Evolutionary conservation across 2,113 vertebrate genomes (phyloP), one percentile per base, ranked within the genome.

Genomic region (Nipponia nippon): DNA sequence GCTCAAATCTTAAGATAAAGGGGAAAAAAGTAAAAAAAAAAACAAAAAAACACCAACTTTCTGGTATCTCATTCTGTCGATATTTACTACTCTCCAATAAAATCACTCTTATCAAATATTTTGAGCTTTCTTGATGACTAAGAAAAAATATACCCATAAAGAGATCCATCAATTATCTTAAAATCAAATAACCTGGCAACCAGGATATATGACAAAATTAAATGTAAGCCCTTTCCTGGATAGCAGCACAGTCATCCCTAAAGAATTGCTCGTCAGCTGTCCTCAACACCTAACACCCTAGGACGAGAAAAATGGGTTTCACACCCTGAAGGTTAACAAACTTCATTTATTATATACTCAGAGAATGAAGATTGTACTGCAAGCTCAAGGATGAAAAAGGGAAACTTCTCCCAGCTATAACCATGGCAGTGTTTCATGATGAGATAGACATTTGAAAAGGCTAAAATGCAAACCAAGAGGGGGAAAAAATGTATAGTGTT

Each of bases 301-400:
- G 62, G 69, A 93, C 69, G 65, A 93, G 83, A 94, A 96, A 94
- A 87, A 96, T 71, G 26, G 38, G 73, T 66, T 95, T 96, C 75
- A 58, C 82, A 96, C 53, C 58, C 91, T 59, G 79, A 90, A 95
- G 66, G 82, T 95, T 96, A 93, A 94, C 73, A 95, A 96, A 97
- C 82, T 90, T 91, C 83, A 73, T 93, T 91, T 86, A 63, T 89
- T 95, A 88, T 52, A 69, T 53, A 95, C 44, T 77, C 62, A 15
- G 70, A 67, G 82, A 88, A 85, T 50, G 22, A 96, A 88, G 75
- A 77, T 27, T 70, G 71, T 80, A 36, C 58, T 73, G n/a, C 61
- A 90, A 29, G 16, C n/a, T 83, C 38, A 83, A 55, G 50, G 59
- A 55, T 73, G 27, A 71, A 76, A 73, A 87, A 66, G 12, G 13